Percentiles rank a stretch among this genome's conserved stretches.
Evolutionary conservation across 2,113 vertebrate genomes (phyloP).

Genomic region (Hypocryptadius cinnamomeus): DNA sequence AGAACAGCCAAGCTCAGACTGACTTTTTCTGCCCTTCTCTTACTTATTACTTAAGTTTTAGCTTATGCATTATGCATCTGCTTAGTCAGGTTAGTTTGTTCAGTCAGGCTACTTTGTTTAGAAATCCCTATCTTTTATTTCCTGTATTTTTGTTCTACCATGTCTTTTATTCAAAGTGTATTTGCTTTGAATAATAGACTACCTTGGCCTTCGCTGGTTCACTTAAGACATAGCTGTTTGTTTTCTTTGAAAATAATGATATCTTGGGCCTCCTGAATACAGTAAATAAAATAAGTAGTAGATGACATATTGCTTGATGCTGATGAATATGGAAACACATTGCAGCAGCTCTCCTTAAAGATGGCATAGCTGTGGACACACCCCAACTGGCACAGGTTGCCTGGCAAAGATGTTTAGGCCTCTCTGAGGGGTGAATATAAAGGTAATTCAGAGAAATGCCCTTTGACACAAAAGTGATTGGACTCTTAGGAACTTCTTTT

Average conservation of each 20-base stretch:
- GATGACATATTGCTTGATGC: background rate
- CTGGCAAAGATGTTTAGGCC: background rate
- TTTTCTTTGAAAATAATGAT: background rate
- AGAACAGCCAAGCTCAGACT: background rate
- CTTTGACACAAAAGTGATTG: background rate
- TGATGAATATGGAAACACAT: background rate
- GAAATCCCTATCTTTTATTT: background rate
- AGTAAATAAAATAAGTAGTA: background rate
- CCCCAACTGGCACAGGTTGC: background rate
- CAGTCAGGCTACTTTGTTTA: background rate
- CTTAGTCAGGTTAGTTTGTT: background rate
- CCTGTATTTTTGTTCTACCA: background rate
- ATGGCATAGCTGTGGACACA: background rate
- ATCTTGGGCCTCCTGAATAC: background rate
- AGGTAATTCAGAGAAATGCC: background rate
- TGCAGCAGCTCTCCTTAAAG: background rate
- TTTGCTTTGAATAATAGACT: conserved; percentile 14
- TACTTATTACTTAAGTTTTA: background rate
- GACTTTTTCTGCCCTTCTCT: background rate
- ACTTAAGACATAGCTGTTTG: background rate
- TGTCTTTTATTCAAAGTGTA: background rate
- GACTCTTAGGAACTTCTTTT: background rate
- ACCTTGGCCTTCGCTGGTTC: background rate
- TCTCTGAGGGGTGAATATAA: background rate
- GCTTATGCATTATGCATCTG: background rate